These are phyloP conservation scores for Thalpophila matura DNA, from an alignment of 2,888 invertebrate genomes.

Conservation along the genomic window DNA sequence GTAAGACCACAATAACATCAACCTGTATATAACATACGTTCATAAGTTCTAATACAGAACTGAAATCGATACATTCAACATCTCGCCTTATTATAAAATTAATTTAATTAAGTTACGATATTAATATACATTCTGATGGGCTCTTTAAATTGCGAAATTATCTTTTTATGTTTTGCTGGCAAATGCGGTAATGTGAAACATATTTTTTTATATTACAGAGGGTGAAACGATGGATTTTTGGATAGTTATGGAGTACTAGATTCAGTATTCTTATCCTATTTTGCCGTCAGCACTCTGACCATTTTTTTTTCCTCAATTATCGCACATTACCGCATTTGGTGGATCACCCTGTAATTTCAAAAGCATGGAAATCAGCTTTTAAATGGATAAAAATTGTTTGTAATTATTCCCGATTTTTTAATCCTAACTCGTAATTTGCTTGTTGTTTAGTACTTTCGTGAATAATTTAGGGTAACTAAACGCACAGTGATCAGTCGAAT, in stretches of 20 bases:
- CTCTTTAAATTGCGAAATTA: no score
- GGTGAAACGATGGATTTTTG: no score
- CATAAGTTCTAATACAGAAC: constrained; percentile 18
- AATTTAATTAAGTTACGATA: constrained; percentile 17
- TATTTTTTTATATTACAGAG: no score
- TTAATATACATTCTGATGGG: constrained; percentile 18
- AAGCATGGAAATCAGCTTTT: constrained; percentile 21
- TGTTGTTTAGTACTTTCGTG: background rate
- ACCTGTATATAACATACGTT: constrained; percentile 1
- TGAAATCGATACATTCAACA: constrained; percentile 19
- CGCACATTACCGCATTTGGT: no score
- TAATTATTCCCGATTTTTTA: background rate
- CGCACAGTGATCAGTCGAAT: background rate
- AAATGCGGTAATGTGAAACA: no score
- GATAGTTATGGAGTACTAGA: no score
- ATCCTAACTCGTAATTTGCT: background rate
- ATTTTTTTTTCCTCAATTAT: no score
- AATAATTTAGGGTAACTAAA: background rate
- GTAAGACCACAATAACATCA: constrained; percentile 12
- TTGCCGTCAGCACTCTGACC: no score
- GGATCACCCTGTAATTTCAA: background rate
- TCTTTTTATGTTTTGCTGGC: no score
- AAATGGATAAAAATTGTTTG: background rate
- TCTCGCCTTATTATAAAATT: constrained; percentile 24
- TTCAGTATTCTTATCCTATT: no score